A percentile compares a stretch with the other conserved stretches of the same genome.
phyloP scores from a whole-genome alignment of 2,113 vertebrate genomes.

The Leiothrix lutea region DNA sequence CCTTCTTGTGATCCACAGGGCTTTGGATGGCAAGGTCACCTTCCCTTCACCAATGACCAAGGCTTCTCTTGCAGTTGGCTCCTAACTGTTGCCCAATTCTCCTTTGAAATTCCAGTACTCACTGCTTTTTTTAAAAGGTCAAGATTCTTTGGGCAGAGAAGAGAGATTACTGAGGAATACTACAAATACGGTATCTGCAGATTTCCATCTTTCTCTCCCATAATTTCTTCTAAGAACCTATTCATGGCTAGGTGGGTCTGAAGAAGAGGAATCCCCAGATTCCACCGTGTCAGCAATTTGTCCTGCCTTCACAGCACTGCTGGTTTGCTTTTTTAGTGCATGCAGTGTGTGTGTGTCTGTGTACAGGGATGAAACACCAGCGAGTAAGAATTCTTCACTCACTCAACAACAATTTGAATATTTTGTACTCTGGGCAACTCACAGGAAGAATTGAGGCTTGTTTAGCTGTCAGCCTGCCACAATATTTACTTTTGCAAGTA shows the following conservation, averaged over 20 bases:
- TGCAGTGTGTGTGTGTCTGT: neutral
- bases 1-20: accelerated
- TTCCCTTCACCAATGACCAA: neutral
- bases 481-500: neutral
- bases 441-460: neutral
- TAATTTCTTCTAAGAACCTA: neutral
- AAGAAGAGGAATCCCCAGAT: neutral
- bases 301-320: neutral
- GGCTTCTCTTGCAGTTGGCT: neutral
- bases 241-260: neutral
- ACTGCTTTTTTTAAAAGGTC: neutral
- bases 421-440: neutral
- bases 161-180: neutral
- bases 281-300: neutral
- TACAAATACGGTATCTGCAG: neutral
- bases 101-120: neutral
- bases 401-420: neutral
- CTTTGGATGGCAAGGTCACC: neutral
- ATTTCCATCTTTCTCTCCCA: neutral
- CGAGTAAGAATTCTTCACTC: neutral
- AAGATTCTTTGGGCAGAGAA: neutral
- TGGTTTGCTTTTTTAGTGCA: neutral
- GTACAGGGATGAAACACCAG: neutral
- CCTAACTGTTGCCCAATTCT: neutral
- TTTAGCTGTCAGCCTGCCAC: neutral